Evolutionary conservation across 2,888 invertebrate species (phyloP).

Genomic region (Ormyrus nitidulus): DNA sequence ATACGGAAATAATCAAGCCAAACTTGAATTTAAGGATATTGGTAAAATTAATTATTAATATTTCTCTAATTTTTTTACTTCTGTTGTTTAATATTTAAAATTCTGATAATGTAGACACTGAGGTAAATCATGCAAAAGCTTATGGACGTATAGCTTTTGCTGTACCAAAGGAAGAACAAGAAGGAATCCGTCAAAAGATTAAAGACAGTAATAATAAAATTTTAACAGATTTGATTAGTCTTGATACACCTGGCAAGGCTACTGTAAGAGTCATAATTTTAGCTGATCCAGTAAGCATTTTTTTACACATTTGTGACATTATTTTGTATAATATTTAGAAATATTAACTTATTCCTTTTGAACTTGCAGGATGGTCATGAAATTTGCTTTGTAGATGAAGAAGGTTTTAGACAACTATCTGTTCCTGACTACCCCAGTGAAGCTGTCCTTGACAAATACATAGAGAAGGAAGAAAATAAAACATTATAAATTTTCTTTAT

Average conservation of each 20-base stretch:
- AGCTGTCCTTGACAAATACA: conserved; percentile 85
- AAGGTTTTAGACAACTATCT: conserved; percentile 92
- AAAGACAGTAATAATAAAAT: conserved; percentile 84
- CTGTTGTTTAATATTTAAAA: conserved; percentile 17
- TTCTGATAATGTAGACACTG: conserved; percentile 75
- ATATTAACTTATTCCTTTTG: conserved; percentile 41
- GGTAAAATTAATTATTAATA: conserved; percentile 74
- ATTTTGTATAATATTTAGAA: conserved; percentile 45
- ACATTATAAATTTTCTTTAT: conserved; percentile 24
- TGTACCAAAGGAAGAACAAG: conserved; percentile 86
- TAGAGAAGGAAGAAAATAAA: conserved; percentile 79
- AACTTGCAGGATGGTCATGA: conserved; percentile 90
- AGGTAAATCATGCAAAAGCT: conserved; percentile 90
- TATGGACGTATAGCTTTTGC: conserved; percentile 98
- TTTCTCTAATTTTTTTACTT: conserved; percentile 19
- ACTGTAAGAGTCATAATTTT: conserved; percentile 97
- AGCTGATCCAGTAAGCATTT: conserved; percentile 87
- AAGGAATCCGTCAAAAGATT: conserved; percentile 85
- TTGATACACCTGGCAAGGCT: conserved; percentile 98
- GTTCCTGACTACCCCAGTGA: conserved; percentile 90
- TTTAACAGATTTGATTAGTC: conserved; percentile 91
- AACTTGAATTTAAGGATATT: conserved; percentile 86
- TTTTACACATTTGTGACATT: conserved; percentile 93
- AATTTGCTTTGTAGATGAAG: conserved; percentile 98
- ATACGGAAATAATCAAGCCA: conserved; percentile 84